phyloP scores from a whole-genome alignment of 2,797 vertebrate genomes.

The Anisognathus igniventris region DNA sequence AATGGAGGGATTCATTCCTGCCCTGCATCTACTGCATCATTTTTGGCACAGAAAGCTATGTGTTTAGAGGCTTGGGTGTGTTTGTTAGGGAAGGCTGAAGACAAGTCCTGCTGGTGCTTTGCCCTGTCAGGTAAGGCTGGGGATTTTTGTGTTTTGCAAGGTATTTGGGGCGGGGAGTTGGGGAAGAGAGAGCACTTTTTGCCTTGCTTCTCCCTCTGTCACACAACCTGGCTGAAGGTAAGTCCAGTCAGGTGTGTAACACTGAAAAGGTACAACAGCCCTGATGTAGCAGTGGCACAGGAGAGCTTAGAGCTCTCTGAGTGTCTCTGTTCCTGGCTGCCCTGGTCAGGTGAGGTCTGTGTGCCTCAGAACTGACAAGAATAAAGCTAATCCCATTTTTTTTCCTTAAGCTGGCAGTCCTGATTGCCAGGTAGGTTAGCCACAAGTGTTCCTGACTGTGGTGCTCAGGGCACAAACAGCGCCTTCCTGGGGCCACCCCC shows the following conservation, averaged over 20 bases:
- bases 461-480: not conserved
- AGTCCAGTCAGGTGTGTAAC: not conserved
- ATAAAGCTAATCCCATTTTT: not conserved
- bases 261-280: not conserved
- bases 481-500: rapidly evolving
- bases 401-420: not conserved
- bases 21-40: not conserved
- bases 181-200: not conserved
- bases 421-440: not conserved
- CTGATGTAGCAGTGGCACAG: not conserved
- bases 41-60: not conserved
- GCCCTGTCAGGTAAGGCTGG: not conserved
- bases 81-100: not conserved
- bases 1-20: not conserved
- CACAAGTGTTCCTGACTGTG: not conserved
- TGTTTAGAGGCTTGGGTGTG: not conserved
- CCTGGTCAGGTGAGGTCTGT: not conserved
- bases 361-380: not conserved
- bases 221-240: not conserved
- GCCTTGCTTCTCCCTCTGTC: not conserved
- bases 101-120: not conserved
- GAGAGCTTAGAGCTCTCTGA: not conserved
- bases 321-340: not conserved
- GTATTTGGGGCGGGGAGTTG: not conserved
- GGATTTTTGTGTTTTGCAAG: not conserved